Conservation (phyloP, 2,888 invertebrate genomes). For the Gortyna flavago region DNA sequence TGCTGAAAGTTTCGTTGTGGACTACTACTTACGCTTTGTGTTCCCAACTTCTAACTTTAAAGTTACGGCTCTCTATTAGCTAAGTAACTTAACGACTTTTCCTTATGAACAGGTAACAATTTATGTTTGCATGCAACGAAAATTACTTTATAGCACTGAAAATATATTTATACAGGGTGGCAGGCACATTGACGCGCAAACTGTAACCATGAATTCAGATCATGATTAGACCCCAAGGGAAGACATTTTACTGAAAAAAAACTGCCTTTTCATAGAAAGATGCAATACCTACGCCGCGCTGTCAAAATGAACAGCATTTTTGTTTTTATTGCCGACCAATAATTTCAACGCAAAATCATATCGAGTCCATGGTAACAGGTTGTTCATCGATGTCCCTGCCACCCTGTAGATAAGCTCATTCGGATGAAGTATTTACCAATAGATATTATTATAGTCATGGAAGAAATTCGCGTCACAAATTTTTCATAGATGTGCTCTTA, state of each 20-base stretch:
- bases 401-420: no score
- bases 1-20: conserved; percentile 70
- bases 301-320: no score
- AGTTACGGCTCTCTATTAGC: conserved; percentile 35
- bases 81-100: conserved; percentile 41
- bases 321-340: no score
- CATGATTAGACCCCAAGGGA: no score
- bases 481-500: conserved; percentile 32
- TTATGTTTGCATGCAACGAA: conserved; percentile 6
- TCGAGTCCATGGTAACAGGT: no score
- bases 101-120: conserved; percentile 9
- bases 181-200: no score
- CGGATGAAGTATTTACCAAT: conserved; percentile 8
- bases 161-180: neutral
- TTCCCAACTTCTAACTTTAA: conserved; percentile 41
- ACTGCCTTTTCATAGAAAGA: no score
- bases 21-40: conserved; percentile 68
- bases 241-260: no score
- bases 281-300: no score
- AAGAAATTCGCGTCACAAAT: conserved; percentile 29
- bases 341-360: no score
- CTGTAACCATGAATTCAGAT: no score
- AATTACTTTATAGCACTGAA: conserved; percentile 7
- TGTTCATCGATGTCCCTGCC: no score
- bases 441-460: conserved; percentile 18